These are phyloP conservation scores for Ormyrus labotus DNA, from an alignment of 2,888 invertebrate species.

Conservation along the genomic window DNA sequence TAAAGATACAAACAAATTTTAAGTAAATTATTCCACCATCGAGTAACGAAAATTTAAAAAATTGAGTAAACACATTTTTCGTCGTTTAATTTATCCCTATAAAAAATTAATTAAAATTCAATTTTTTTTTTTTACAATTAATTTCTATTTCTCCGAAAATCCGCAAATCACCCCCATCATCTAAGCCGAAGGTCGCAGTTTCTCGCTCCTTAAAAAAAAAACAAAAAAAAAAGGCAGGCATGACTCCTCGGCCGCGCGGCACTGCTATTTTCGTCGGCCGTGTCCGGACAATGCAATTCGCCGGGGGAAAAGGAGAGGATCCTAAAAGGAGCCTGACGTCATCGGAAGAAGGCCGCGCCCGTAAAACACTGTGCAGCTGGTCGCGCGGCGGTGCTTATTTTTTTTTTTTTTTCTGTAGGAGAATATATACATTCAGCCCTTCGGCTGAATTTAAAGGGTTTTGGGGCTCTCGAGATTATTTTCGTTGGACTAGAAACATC, in stretches of 20 bases:
- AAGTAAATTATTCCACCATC: not conserved
- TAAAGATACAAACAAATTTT: not conserved
- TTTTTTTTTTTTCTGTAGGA: too few species aligned
- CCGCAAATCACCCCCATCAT: not conserved
- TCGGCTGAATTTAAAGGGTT: too few species aligned
- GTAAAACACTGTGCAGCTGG: not conserved
- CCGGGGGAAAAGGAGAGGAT: not conserved
- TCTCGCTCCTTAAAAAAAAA: not conserved
- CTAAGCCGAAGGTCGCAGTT: not conserved
- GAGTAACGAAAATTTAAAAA: not conserved
- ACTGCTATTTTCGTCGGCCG: not conserved
- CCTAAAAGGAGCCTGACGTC: slow-evolving; percentile 33
- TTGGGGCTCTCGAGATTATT: too few species aligned
- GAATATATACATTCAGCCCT: too few species aligned
- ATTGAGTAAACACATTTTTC: too few species aligned
- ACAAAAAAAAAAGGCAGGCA: not conserved
- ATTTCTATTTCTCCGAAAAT: not conserved
- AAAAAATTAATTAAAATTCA: not conserved
- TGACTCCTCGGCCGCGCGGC: not conserved
- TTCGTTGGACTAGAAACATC: too few species aligned
- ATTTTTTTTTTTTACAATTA: not conserved
- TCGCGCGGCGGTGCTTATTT: too few species aligned
- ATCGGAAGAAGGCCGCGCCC: slow-evolving; percentile 3
- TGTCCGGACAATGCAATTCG: not conserved
- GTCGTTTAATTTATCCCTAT: not conserved